Evolutionary conservation across 2,888 invertebrate species (phyloP).

Genomic region (Sinohyriopsis cumingii): DNA sequence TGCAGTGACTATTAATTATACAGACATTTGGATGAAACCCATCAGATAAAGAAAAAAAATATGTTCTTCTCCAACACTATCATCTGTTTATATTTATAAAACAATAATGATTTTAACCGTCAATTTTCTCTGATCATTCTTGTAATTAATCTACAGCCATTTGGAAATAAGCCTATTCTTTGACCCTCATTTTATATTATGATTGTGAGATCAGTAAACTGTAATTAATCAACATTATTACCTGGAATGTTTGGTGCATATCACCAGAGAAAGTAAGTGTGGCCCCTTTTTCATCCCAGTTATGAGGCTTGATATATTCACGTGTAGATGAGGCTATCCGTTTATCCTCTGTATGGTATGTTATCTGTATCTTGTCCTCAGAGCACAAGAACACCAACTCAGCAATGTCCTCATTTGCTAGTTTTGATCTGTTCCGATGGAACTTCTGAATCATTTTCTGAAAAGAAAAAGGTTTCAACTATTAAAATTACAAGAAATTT

Average conservation of each 20-base stretch:
- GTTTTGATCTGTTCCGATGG: constrained; percentile 58
- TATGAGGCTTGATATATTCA: constrained; percentile 68
- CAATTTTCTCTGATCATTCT: no score
- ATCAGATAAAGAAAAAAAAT: no score
- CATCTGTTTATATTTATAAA: no score
- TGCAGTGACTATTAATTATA: no score
- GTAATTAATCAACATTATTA: constrained; percentile 13
- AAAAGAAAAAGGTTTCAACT: constrained; percentile 2
- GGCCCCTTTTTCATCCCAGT: constrained; percentile 71
- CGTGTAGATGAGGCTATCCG: constrained; percentile 70
- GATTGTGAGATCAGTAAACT: no score
- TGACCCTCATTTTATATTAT: no score
- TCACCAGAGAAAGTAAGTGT: constrained; percentile 64
- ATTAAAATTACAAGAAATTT: not conserved
- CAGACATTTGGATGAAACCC: no score
- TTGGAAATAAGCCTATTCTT: no score
- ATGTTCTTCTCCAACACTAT: no score
- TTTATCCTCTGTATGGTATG: constrained; percentile 69
- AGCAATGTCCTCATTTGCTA: constrained; percentile 69
- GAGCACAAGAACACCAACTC: constrained; percentile 66
- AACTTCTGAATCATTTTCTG: constrained; percentile 70
- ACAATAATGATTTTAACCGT: no score
- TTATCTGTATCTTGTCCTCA: constrained; percentile 69
- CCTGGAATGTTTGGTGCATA: constrained; percentile 70
- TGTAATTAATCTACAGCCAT: no score